These are phyloP conservation scores for Megathymus violae DNA, from an alignment of 1,140 invertebrate genomes.

Conservation along the genomic window DNA sequence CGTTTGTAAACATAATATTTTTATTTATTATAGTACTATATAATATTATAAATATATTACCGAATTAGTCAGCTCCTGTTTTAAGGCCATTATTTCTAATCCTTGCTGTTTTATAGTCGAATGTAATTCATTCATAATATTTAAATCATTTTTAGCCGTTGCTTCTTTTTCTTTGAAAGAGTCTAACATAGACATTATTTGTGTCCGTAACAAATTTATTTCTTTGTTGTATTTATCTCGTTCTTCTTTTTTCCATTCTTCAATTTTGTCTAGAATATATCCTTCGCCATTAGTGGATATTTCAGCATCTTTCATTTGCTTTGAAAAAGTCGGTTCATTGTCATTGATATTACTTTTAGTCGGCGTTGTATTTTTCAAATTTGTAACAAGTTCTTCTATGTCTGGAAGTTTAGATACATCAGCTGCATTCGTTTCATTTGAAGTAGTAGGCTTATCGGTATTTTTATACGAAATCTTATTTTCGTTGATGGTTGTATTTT, in stretches of 20 bases:
- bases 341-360: neutral
- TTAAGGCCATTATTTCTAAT: conserved; percentile 61
- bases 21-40: no score
- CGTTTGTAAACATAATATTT: no score
- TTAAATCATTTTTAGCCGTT: conserved; percentile 54
- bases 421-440: conserved; percentile 58
- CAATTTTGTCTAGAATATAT: conserved; percentile 66
- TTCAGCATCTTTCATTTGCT: conserved; percentile 64
- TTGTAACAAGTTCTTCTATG: neutral
- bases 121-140: conserved; percentile 68
- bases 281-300: conserved; percentile 64
- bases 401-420: conserved; percentile 48
- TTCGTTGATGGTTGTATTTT: conserved; percentile 15
- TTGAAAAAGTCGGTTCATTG: conserved; percentile 25
- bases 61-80: conserved; percentile 58
- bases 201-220: conserved; percentile 69
- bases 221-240: conserved; percentile 75
- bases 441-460: conserved; percentile 10
- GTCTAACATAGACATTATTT: conserved; percentile 66
- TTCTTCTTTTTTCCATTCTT: conserved; percentile 78
- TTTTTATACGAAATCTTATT: conserved; percentile 23
- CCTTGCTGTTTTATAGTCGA: conserved; percentile 68
- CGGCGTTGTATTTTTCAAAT: conserved; percentile 19
- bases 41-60: conserved; percentile 38
- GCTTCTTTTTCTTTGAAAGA: conserved; percentile 58